Evolutionary conservation across 2,113 vertebrate genomes (phyloP), one percentile per base, ranked within the genome.

Genomic region (Nothocercus nigrocapillus): DNA sequence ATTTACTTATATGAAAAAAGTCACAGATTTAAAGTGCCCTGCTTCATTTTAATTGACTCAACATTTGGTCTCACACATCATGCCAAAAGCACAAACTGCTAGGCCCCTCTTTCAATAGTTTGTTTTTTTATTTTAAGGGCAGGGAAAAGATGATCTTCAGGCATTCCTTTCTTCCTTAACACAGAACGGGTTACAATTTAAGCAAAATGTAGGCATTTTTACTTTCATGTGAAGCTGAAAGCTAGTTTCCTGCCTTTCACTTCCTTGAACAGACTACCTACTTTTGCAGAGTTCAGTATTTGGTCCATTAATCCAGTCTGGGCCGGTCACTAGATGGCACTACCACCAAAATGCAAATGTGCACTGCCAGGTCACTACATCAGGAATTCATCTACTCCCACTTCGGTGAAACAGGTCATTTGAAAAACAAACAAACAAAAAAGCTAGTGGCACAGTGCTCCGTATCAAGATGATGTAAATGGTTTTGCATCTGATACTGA

Each of bases 1-100:
- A 75, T 69, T 61, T 85, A 58, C 49, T 85, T 54, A 58, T 7
- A 80, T 63, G 69, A 53, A n/a, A 79, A 13, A 30, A 53, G 21
- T 28, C 36, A 82, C 51, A 68, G 18, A 51, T n/a, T 44, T 20
- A 58, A 58, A 40, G 38, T 7, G 61, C 22, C 28, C 54, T 56
- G 13, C 8, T 32, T 32, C 54, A 56, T 56, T 30, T 56, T 73
- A 53, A 73, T 87, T 72, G 54, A 87, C 53, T 67, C 59, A 76
- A 20, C 40, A 11, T 47, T 69, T 75, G 44, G 38, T 32, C 36
- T 82, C 32, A 64, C 32, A 64, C 36, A 61, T n/a, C 12, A 15
- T 40, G 54, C n/a, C 34, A 82, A 12, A 0, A n/a, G 6, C 1
- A 17, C 38, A 20, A 9, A 5, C 0, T 3, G 13, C 5, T 56